Conservation (phyloP, 1,140 invertebrate genomes). For the Babylonia areolata region DNA sequence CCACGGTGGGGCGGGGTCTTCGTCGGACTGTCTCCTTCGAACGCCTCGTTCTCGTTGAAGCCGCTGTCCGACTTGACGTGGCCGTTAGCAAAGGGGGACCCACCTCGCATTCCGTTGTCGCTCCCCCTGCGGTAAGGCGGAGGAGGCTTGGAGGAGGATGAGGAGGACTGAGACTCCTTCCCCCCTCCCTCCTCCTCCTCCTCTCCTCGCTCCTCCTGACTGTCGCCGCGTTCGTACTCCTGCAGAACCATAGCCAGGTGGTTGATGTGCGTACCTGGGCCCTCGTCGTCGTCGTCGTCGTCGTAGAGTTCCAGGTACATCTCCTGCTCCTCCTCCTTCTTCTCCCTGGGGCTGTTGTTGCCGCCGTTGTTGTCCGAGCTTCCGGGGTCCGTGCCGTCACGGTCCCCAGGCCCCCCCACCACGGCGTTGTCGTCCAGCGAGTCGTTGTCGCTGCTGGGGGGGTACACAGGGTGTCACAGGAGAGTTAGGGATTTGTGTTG, state of each 20-base stretch:
- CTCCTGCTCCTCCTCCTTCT: conserved; percentile 33
- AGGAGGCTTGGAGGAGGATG: too few species aligned
- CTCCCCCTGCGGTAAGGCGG: neutral
- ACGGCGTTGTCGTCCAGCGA: conserved; percentile 33
- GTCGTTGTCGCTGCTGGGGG: neutral
- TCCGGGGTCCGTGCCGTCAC: neutral
- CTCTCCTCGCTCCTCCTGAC: too few species aligned
- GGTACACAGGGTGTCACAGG: too few species aligned
- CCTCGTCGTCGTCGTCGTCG: conserved; percentile 14
- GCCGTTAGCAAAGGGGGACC: neutral
- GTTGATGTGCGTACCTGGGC: conserved; percentile 25
- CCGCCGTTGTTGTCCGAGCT: neutral
- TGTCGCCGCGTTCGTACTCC: conserved; percentile 28
- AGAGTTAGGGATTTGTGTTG: too few species aligned
- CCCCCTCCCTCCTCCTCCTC: neutral
- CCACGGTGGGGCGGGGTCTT: too few species aligned
- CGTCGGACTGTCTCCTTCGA: neutral
- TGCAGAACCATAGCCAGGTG: conserved; percentile 31
- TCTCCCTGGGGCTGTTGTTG: neutral
- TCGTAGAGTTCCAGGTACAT: conserved; percentile 36
- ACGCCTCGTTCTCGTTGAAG: conserved; percentile 8
- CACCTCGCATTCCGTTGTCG: too few species aligned
- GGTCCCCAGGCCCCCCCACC: too few species aligned
- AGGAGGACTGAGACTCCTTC: neutral
- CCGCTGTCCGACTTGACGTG: conserved; percentile 34